Conservation (phyloP, 1,140 invertebrate genomes). For the Chironomus striatipennis region DNA sequence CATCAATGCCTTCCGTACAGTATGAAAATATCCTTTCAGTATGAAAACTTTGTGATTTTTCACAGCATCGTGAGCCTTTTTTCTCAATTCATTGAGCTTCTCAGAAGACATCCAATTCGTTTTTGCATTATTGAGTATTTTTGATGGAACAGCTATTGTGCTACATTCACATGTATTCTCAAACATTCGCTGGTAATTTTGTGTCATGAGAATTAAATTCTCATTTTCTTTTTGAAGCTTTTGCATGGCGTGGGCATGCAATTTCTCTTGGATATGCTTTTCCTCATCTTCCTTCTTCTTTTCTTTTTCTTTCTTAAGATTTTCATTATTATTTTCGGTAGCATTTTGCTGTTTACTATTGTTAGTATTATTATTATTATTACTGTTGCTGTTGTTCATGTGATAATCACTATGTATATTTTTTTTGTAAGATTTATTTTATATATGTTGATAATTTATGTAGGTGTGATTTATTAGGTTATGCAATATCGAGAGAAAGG, state of each 20-base stretch:
- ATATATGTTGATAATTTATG: background rate
- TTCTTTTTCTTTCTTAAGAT: background rate
- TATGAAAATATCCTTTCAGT: constrained; percentile 42
- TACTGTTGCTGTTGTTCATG: background rate
- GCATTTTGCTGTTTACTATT: background rate
- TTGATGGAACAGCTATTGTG: constrained; percentile 10
- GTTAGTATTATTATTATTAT: background rate
- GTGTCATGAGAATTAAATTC: constrained; percentile 18
- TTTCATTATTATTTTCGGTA: background rate
- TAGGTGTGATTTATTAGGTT: background rate
- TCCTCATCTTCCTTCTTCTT: constrained; percentile 5
- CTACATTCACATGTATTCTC: background rate
- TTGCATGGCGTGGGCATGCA: background rate
- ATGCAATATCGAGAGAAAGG: background rate
- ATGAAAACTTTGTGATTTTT: constrained; percentile 44
- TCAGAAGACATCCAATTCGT: constrained; percentile 42
- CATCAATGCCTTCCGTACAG: constrained; percentile 31
- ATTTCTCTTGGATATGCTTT: background rate
- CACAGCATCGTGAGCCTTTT: constrained; percentile 43
- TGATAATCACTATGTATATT: background rate
- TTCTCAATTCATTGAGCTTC: constrained; percentile 40
- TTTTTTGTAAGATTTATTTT: background rate
- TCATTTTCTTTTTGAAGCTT: constrained; percentile 5
- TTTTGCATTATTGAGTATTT: constrained; percentile 10
- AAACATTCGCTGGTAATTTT: background rate